Percentiles rank a stretch among this genome's conserved stretches.
These are phyloP conservation scores for Mus spicilegus DNA, from an alignment of 2,113 vertebrate genomes.

Conservation along the genomic window DNA sequence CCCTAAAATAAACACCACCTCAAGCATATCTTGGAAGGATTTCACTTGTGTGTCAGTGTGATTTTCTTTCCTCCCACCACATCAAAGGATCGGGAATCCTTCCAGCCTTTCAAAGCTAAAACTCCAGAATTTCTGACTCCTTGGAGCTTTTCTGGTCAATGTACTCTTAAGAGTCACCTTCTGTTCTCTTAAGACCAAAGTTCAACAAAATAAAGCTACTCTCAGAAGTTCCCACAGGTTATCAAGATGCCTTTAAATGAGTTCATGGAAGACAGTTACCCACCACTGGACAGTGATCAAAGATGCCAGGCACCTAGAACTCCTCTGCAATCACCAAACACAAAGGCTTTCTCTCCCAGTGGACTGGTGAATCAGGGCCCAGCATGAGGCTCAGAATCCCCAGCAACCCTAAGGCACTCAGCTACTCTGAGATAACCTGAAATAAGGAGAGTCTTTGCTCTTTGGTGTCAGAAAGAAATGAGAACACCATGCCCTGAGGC, in stretches of 20 bases:
- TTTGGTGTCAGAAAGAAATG: not conserved
- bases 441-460: not conserved
- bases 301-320: not conserved
- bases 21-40: not conserved
- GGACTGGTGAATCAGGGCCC: not conserved
- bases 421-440: not conserved
- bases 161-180: not conserved
- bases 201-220: slow-evolving; percentile 54
- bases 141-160: not conserved
- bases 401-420: not conserved
- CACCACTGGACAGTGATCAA: not conserved
- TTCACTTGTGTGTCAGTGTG: slow-evolving; percentile 51
- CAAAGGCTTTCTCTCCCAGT: not conserved
- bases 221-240: slow-evolving; percentile 14
- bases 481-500: not conserved
- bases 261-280: not conserved
- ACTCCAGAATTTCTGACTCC: not conserved
- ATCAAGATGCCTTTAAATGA: slow-evolving; percentile 50
- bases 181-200: slow-evolving; percentile 38
- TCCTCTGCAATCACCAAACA: not conserved
- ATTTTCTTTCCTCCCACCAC: slow-evolving; percentile 49
- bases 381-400: not conserved
- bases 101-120: slow-evolving; percentile 67
- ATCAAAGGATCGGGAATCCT: slow-evolving; percentile 60
- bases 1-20: slow-evolving; percentile 34